phyloP scores from a whole-genome alignment of 2,888 invertebrate genomes.

The Drosophila anomalata region DNA sequence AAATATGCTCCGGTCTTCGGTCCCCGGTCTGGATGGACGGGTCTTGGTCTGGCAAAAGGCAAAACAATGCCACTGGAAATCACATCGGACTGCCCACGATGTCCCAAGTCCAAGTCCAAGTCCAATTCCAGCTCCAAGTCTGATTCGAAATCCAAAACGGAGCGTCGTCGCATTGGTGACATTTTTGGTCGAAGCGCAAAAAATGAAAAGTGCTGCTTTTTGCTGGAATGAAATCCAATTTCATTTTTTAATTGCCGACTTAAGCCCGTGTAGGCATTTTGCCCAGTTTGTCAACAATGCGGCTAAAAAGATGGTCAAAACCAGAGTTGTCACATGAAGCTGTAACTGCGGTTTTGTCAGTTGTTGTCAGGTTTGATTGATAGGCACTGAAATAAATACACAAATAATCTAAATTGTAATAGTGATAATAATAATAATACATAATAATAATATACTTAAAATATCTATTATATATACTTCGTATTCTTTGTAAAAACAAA shows the following conservation, averaged over 20 bases:
- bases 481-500: too few relatives aligned
- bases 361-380: slow-evolving; percentile 31
- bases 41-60: slow-evolving; percentile 23
- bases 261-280: slow-evolving; percentile 35
- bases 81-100: slow-evolving; percentile 9
- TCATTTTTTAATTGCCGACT: slow-evolving; percentile 70
- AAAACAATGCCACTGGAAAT: slow-evolving; percentile 50
- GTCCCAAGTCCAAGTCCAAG: slow-evolving; percentile 1
- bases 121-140: neutral
- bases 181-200: slow-evolving; percentile 45
- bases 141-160: slow-evolving; percentile 33
- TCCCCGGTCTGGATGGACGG: slow-evolving; percentile 37
- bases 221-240: slow-evolving; percentile 63
- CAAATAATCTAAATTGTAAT: too few relatives aligned
- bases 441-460: too few relatives aligned
- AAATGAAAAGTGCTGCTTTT: slow-evolving; percentile 67
- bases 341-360: slow-evolving; percentile 15
- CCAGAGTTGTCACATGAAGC: slow-evolving; percentile 32
- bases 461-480: too few relatives aligned
- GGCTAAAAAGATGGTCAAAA: slow-evolving; percentile 11
- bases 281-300: slow-evolving; percentile 41
- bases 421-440: too few relatives aligned
- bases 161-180: slow-evolving; percentile 38
- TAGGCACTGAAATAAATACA: neutral
- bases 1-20: slow-evolving; percentile 26